Conservation (phyloP, 2,797 vertebrate genomes). For the Manis crassicaudata region DNA sequence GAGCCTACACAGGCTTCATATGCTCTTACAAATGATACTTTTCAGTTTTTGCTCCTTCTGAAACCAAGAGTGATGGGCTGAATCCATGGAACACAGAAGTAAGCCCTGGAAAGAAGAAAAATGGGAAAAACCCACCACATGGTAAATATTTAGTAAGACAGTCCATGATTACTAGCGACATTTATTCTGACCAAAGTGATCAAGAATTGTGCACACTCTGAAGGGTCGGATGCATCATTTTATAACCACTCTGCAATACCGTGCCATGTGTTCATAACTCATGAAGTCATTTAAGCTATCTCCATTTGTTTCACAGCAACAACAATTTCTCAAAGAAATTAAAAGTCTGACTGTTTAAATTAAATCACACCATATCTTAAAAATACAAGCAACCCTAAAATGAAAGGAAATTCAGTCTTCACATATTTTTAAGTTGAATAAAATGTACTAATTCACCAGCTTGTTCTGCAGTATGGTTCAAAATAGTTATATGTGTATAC, state of each 20-base stretch:
- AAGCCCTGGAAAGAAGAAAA: constrained; percentile 54
- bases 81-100: background rate
- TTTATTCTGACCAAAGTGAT: constrained; percentile 54
- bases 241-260: background rate
- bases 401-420: constrained; percentile 52
- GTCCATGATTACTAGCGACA: constrained; percentile 30
- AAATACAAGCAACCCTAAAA: constrained; percentile 64
- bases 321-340: constrained; percentile 59
- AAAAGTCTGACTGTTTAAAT: constrained; percentile 61
- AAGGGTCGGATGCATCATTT: background rate
- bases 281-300: constrained; percentile 30
- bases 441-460: constrained; percentile 54
- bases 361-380: constrained; percentile 53
- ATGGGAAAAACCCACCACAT: background rate
- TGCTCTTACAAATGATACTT: background rate
- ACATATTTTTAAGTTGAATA: constrained; percentile 53
- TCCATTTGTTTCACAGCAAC: constrained; percentile 61
- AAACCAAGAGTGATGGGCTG: constrained; percentile 49
- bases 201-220: background rate
- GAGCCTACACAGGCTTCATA: background rate
- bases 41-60: constrained; percentile 31
- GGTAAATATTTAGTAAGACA: constrained; percentile 62
- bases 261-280: constrained; percentile 7
- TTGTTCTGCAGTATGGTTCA: constrained; percentile 57
- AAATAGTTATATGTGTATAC: constrained; percentile 50